phyloP scores from a whole-genome alignment of 2,888 invertebrate species.

The Dromius quadrimaculatus region DNA sequence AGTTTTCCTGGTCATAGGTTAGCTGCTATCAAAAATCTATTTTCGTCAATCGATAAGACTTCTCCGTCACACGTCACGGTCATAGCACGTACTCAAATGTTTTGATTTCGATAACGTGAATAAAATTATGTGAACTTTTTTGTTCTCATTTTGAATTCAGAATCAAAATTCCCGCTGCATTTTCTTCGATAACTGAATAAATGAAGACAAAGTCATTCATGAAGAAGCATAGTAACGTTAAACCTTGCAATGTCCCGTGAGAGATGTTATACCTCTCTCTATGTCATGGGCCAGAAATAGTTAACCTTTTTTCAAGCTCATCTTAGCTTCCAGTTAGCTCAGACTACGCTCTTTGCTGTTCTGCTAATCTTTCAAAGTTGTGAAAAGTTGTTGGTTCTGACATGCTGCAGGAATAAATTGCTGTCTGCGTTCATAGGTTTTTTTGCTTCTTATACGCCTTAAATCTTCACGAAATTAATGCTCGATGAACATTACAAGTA shows the following conservation, averaged over 20 bases:
- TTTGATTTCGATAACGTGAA: no score
- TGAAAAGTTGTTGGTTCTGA: conserved; percentile 33
- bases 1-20: no score
- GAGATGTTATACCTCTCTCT: conserved; percentile 19
- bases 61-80: no score
- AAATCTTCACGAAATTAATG: conserved; percentile 7
- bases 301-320: conserved; percentile 22
- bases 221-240: conserved; percentile 24
- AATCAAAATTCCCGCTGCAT: no score
- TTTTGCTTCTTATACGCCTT: conserved; percentile 13
- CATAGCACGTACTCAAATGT: no score
- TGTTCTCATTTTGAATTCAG: no score
- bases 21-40: no score
- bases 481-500: not conserved
- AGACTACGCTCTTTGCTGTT: conserved; percentile 27
- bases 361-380: conserved; percentile 35
- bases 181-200: no score
- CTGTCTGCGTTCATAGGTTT: conserved; percentile 17
- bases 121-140: no score
- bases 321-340: not conserved
- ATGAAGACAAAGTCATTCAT: no score
- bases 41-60: no score
- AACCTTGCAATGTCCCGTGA: conserved; percentile 26
- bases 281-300: conserved; percentile 13
- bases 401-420: conserved; percentile 34